Evolutionary conservation across 2,888 invertebrate genomes (phyloP).

Genomic region (Eristalis intricaria): DNA sequence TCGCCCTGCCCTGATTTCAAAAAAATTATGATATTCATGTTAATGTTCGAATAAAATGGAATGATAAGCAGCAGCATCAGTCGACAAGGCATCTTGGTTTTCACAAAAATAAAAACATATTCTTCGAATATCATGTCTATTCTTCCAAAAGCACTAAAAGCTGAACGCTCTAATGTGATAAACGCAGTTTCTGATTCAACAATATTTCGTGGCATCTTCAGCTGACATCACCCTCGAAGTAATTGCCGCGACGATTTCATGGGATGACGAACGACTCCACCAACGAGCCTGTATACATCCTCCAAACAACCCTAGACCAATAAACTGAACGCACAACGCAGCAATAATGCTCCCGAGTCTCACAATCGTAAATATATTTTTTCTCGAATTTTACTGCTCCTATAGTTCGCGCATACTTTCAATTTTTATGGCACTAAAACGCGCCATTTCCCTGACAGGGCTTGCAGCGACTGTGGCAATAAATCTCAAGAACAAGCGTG

Average conservation of each 20-base stretch:
- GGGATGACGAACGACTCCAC: background rate
- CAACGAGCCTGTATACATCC: background rate
- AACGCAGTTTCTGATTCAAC: background rate
- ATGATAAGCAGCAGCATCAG: no score
- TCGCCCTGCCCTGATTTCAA: no score
- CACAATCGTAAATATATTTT: constrained; percentile 3
- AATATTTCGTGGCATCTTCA: background rate
- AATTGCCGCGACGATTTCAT: background rate
- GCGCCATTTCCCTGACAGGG: background rate
- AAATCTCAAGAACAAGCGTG: constrained; percentile 36
- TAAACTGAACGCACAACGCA: background rate
- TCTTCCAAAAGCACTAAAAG: background rate
- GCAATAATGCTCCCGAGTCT: background rate
- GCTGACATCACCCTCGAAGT: background rate
- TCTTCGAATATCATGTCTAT: no score
- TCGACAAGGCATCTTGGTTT: no score
- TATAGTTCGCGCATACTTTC: constrained; percentile 12
- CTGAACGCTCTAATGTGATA: background rate
- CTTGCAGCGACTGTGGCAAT: constrained; percentile 8
- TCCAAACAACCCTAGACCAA: background rate
- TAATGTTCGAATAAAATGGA: no score
- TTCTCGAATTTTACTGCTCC: background rate
- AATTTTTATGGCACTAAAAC: constrained; percentile 22
- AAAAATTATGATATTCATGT: no score
- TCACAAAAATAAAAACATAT: no score